Evolutionary conservation across 2,797 vertebrate species (phyloP).

Genomic region (Alauda arvensis): DNA sequence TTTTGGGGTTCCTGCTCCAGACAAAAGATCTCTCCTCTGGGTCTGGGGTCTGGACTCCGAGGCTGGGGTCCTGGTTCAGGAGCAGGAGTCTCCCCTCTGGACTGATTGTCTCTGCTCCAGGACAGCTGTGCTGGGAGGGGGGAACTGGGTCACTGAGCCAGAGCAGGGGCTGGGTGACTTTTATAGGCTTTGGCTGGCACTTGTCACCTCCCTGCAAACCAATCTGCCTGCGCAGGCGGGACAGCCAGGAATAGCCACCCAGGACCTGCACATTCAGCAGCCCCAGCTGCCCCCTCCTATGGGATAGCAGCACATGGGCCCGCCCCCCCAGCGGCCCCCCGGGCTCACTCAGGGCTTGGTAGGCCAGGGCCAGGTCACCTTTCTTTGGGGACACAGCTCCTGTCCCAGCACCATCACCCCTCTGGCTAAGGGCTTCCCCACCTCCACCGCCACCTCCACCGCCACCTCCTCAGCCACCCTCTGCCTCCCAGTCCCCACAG

Average conservation of each 20-base stretch:
- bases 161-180: slow-evolving; percentile 10
- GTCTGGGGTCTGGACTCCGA: rapidly evolving
- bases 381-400: neutral
- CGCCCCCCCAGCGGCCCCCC: neutral
- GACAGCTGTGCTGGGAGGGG: neutral
- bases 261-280: slow-evolving; percentile 53
- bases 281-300: slow-evolving; percentile 28
- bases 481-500: too few relatives aligned
- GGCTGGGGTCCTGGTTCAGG: neutral
- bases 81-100: neutral
- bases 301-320: neutral
- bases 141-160: neutral
- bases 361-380: slow-evolving; percentile 30
- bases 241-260: slow-evolving; percentile 56
- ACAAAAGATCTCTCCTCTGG: neutral
- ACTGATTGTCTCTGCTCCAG: rapidly evolving
- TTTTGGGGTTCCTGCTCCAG: neutral
- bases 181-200: slow-evolving; percentile 57
- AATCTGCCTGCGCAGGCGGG: slow-evolving; percentile 56
- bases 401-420: neutral
- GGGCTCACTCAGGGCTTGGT: neutral
- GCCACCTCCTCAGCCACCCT: neutral
- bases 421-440: neutral
- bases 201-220: slow-evolving; percentile 50
- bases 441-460: neutral